Evolutionary conservation across 2,113 vertebrate species (phyloP), one percentile per base, ranked within the genome.

Genomic region (Alethe diademata): DNA sequence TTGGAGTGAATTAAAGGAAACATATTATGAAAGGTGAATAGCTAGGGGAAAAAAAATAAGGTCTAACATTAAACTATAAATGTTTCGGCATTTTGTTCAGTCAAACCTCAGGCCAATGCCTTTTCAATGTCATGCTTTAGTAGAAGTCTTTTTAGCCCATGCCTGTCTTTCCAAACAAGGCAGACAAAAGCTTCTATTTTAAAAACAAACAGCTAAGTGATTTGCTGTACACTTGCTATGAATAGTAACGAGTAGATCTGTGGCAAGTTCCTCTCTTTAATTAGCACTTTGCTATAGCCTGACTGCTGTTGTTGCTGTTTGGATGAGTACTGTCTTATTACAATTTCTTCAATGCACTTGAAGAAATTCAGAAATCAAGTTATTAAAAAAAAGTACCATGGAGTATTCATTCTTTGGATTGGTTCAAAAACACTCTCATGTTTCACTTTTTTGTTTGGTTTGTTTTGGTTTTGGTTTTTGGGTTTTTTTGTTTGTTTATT

Each of bases 191-290:
- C 72, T 95, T 97, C 96, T 97, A 85, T 95, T 97, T 95, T 94
- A 92, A 95, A 97, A 96, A 92, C 82, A 93, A 97, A 95, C 85
- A 97, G 91, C 90, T 94, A 95, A 97, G 88, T 94, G 94, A 92
- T 97, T 96, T 97, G 88, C 75, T 71, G 66, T 92, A 91, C 72
- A 43, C 96, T 97, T 95, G 94, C 84, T 92, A 88, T 95, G 95
- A 97, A 97, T 97, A 96, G 90, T 90, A 96, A 97, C 2, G 8
- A 97, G 93, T 76, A 90, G 91, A 88, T 93, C n/a, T 86, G 56
- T 74, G 47, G 75, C 36, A 40, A 78, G 69, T 69, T 95, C 56
- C 83, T 95, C 73, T 91, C 91, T 96, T 93, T 97, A 97, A 97
- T 97, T 98, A 97, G 95, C 86, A 96, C 45, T 1, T 73, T 76